Conservation (phyloP, 2,888 invertebrate species). For the Nasonovia ribisnigri region DNA sequence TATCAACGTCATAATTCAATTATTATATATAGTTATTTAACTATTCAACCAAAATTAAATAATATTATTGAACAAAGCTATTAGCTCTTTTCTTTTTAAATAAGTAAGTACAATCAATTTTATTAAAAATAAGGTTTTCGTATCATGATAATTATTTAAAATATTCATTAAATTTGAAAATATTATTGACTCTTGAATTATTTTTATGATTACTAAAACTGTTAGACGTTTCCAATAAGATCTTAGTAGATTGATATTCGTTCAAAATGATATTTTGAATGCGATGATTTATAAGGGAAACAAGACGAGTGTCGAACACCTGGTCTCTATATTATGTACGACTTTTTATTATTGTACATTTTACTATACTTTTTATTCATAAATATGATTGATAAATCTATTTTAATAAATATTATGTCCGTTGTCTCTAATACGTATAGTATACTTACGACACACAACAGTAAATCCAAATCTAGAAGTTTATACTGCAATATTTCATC, state of each 20-base stretch:
- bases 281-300: not conserved
- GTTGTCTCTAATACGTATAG: not conserved
- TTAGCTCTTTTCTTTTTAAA: not conserved
- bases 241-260: not conserved
- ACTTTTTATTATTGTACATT: not conserved
- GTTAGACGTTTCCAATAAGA: not conserved
- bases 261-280: not conserved
- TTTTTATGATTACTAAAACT: not conserved
- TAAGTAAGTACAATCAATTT: not conserved
- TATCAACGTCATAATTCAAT: not conserved
- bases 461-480: not conserved
- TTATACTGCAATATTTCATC: not conserved
- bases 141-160: not conserved
- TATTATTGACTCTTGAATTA: not conserved
- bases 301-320: not conserved
- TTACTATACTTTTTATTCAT: not conserved
- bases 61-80: not conserved
- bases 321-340: not conserved
- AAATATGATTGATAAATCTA: not conserved
- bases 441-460: not conserved
- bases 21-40: not conserved
- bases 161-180: not conserved
- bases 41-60: not conserved
- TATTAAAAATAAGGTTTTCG: not conserved
- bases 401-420: not conserved